Conservation (phyloP, 2,113 vertebrate species). For the Anthoscopus minutus region DNA sequence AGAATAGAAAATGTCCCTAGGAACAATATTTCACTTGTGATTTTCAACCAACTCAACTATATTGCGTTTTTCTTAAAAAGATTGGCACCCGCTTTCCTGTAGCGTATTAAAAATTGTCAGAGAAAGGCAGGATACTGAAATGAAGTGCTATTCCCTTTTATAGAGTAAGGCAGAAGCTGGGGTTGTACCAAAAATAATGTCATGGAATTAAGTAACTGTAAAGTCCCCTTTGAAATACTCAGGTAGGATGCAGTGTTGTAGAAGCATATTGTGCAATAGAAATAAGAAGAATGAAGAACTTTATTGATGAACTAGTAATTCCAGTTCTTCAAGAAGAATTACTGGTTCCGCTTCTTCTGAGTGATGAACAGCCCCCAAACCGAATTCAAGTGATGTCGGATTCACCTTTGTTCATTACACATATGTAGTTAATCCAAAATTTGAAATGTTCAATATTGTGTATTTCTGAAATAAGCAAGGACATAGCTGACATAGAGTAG, state of each 20-base stretch:
- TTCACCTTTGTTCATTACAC: background rate
- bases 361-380: background rate
- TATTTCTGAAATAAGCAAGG: background rate
- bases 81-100: background rate
- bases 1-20: background rate
- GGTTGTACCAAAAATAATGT: background rate
- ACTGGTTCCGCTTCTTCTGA: background rate
- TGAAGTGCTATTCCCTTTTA: constrained; percentile 6
- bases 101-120: background rate
- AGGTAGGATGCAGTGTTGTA: background rate
- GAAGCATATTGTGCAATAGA: background rate
- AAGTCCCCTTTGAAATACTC: background rate
- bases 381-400: background rate
- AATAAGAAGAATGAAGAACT: background rate
- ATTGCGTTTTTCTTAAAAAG: background rate
- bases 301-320: background rate
- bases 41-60: background rate
- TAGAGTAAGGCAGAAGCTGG: background rate
- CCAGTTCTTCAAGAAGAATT: background rate
- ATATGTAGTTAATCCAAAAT: background rate
- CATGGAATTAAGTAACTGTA: background rate
- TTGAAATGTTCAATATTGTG: background rate
- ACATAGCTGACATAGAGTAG: background rate
- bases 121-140: constrained; percentile 5
- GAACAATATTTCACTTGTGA: background rate